Evolutionary conservation across 2,797 vertebrate species (phyloP), one percentile per base, ranked within the genome.

Genomic region (Glyptemys insculpta): DNA sequence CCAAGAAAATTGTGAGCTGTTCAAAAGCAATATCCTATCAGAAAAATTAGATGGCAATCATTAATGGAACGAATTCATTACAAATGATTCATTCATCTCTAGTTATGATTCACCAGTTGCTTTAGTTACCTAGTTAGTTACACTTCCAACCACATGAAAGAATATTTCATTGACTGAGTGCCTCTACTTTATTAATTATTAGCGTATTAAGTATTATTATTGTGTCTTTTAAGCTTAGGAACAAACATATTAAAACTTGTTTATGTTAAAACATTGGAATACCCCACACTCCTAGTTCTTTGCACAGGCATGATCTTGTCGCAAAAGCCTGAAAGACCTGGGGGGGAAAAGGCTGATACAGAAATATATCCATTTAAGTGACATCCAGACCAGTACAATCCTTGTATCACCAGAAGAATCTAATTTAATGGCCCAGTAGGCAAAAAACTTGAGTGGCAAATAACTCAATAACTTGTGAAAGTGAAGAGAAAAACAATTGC

Each of bases 231-330:
- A 83, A 94, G 0, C 29, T 96, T 68, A 78, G 85, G 85, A 65
- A 84, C 44, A 92, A 80, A n/a, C 88, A 88, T 56, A 89, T 91
- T 88, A 80, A 89, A 72, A 94, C 90, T 76, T 85, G 68, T 54
- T 94, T 90, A 86, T 92, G 65, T 44, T 72, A 84, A 95, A 97
- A 90, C 59, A n/a, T 68, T 15, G 49, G 56, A 91, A 56, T 3
- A 2, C 92, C 88, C 85, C 44, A 5, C 2, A 52, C 27, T 89
- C 86, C 79, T 93, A 97, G 94, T 97, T 97, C 96, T 90, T 97
- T 79, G 79, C 79, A 93, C 78, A 95, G 92, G 94, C 87, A 79
- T 91, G 96, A 97, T 92, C 94, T 90, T 68, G 94, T 92, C 86
- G 87, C 93, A 87, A 91, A 92, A 91, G 86, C 85, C 47, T 90